A percentile compares a stretch with the other conserved stretches of the same genome.
Conservation (phyloP, 2,888 invertebrate species). For the Nowickia ferox region DNA sequence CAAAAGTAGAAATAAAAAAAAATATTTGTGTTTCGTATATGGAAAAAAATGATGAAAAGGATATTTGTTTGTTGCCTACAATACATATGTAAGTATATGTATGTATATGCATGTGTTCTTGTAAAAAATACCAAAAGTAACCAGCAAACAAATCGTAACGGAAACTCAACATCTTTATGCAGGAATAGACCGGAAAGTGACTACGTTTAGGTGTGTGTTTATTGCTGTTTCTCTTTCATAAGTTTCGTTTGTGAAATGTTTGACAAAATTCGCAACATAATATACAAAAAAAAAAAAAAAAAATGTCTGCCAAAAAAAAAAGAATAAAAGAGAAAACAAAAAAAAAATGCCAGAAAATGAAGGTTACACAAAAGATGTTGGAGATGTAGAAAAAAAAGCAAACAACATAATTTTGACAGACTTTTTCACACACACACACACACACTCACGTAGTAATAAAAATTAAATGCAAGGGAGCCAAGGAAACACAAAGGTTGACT, state of each 20-base stretch:
- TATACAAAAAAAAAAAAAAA: conserved; percentile 15
- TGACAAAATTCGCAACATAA: conserved; percentile 52
- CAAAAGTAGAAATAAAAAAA: conserved; percentile 19
- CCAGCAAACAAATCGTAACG: conserved; percentile 66
- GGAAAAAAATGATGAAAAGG: conserved; percentile 18
- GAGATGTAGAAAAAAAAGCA: conserved; percentile 30
- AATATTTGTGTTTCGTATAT: background rate
- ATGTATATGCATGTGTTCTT: conserved; percentile 20
- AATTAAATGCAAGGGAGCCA: conserved; percentile 10
- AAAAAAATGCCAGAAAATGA: conserved; percentile 54
- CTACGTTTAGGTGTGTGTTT: conserved; percentile 69
- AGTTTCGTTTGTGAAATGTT: conserved; percentile 49
- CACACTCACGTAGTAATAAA: background rate
- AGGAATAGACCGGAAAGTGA: conserved; percentile 77
- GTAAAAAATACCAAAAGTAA: conserved; percentile 26
- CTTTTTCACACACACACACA: conserved; percentile 8
- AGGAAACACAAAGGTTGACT: conserved; percentile 40
- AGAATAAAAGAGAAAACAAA: conserved; percentile 8
- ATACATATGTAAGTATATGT: background rate
- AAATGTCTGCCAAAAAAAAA: conserved; percentile 29
- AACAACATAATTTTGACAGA: conserved; percentile 58
- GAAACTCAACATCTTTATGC: conserved; percentile 79
- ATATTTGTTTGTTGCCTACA: conserved; percentile 23
- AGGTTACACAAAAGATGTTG: conserved; percentile 67
- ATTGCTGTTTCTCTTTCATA: conserved; percentile 15